Percentiles rank a stretch among this genome's conserved stretches.
Evolutionary conservation across 1,140 invertebrate genomes (phyloP).

Genomic region (Scaptomyza hsui): DNA sequence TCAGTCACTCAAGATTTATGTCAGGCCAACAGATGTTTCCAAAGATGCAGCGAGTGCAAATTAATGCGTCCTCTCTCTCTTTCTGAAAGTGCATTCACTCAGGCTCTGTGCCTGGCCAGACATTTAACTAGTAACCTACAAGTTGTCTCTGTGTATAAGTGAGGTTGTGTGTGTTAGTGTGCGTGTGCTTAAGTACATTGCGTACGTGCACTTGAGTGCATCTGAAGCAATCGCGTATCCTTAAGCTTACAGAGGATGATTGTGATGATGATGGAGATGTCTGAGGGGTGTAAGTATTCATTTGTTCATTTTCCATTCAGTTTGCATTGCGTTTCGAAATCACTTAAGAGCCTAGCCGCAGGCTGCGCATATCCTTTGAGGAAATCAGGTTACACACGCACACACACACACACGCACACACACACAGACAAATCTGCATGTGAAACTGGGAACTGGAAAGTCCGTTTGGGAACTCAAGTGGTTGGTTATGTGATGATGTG

Average conservation of each 20-base stretch:
- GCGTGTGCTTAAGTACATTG: constrained; percentile 65
- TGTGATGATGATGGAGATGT: neutral
- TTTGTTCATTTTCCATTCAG: constrained; percentile 38
- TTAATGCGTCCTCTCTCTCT: constrained; percentile 49
- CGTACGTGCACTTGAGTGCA: constrained; percentile 67
- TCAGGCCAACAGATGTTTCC: constrained; percentile 78
- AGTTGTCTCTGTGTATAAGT: constrained; percentile 14
- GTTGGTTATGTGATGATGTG: constrained; percentile 36
- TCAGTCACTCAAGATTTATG: constrained; percentile 83
- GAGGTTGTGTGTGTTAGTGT: constrained; percentile 19
- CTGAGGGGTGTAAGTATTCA: neutral
- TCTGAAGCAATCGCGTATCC: constrained; percentile 49
- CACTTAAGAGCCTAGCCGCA: constrained; percentile 68
- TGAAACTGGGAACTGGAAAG: constrained; percentile 19
- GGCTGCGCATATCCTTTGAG: constrained; percentile 68
- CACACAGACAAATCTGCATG: constrained; percentile 8
- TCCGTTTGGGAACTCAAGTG: constrained; percentile 55
- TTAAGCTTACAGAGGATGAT: constrained; percentile 33
- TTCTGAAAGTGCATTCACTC: constrained; percentile 12
- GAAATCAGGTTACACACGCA: constrained; percentile 69
- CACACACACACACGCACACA: neutral
- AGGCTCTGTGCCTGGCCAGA: neutral
- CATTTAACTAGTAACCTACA: constrained; percentile 75
- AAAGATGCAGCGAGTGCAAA: constrained; percentile 54
- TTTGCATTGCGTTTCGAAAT: constrained; percentile 56